These are phyloP conservation scores for Xanthia icteritia DNA, from an alignment of 2,888 invertebrate species.

Conservation along the genomic window DNA sequence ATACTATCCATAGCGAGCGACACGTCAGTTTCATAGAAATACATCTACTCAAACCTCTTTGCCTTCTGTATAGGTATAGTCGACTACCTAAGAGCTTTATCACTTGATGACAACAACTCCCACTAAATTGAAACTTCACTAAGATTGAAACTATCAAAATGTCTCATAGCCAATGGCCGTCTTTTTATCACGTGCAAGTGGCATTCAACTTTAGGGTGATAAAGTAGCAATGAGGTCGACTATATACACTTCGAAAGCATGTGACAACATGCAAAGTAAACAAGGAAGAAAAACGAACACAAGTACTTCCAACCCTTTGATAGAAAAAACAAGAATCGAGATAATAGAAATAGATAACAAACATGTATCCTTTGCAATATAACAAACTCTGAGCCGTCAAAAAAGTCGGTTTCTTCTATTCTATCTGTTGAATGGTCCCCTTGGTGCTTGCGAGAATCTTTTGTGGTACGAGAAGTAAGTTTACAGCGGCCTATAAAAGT, in stretches of 20 bases:
- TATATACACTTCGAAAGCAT: not conserved
- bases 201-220: no score
- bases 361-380: constrained; percentile 35
- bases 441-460: constrained; percentile 21
- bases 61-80: not conserved
- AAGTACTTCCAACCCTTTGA: not conserved
- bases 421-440: constrained; percentile 26
- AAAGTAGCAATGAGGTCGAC: not conserved
- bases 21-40: no score
- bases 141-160: not conserved
- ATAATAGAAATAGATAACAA: constrained; percentile 50
- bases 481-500: constrained; percentile 10
- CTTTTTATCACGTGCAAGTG: not conserved
- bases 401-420: constrained; percentile 39
- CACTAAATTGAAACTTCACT: not conserved
- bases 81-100: not conserved
- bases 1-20: no score
- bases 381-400: constrained; percentile 40
- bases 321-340: constrained; percentile 3
- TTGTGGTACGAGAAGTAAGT: constrained; percentile 24
- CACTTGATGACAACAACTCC: not conserved
- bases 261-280: not conserved
- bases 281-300: constrained; percentile 3
- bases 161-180: not conserved
- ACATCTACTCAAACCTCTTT: no score